A percentile compares a stretch with the other conserved stretches of the same genome.
Evolutionary conservation across 2,888 invertebrate species (phyloP).

Genomic region (Gortyna flavago): DNA sequence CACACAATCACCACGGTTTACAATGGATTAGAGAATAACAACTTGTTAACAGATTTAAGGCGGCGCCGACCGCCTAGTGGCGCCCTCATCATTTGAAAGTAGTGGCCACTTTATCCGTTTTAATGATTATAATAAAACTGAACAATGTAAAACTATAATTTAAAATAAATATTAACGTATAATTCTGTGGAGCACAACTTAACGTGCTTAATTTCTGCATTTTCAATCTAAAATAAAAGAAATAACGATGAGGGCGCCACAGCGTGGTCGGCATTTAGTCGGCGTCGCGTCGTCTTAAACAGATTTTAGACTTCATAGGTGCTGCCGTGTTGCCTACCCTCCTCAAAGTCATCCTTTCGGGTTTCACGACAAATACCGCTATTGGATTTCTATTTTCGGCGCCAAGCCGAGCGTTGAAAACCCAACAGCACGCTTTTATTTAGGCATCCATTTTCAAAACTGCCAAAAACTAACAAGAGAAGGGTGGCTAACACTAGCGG

Average conservation of each 20-base stretch:
- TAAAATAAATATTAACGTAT: no score
- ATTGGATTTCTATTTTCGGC: neutral
- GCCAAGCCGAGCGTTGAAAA: neutral
- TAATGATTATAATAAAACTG: no score
- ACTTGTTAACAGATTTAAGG: conserved; percentile 14
- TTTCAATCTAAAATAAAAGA: no score
- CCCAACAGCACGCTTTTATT: neutral
- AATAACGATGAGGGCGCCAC: no score
- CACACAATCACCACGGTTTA: neutral
- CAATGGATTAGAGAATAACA: conserved; percentile 17
- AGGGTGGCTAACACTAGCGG: neutral
- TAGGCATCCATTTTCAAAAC: neutral
- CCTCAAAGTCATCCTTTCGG: conserved; percentile 4
- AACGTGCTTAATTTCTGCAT: no score
- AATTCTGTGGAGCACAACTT: no score
- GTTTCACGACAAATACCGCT: neutral
- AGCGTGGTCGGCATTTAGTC: no score
- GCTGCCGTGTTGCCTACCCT: conserved; percentile 6
- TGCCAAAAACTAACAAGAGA: neutral
- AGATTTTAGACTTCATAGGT: neutral
- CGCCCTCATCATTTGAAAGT: no score
- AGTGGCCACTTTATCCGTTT: no score
- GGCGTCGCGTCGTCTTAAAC: no score
- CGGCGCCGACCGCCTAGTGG: no score
- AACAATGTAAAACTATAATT: no score